Base-by-base conservation (phyloP, 2,888 invertebrate species). In the Cryptosula pallasiana region DNA sequence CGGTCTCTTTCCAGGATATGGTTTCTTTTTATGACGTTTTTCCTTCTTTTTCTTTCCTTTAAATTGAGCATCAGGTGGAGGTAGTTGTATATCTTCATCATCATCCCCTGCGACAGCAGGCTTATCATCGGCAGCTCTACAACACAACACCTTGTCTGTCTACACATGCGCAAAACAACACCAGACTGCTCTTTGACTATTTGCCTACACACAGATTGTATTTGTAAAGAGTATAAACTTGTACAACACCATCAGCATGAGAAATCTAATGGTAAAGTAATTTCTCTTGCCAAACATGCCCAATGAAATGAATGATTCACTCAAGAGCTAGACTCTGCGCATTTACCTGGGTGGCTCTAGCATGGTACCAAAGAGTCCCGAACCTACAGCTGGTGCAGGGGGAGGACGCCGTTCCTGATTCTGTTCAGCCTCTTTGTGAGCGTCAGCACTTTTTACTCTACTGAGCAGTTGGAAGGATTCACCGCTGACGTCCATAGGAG, bases 101-200 rank as follows among this genome's bases (percentile, higher is more conserved):
- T 69, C 69, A 20, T 45, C 69, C 25, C 23, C 72, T 1, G 57
- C 54, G 2, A 71, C 57, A 91, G 91, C 0, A 89, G 89, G 5
- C 88, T 86, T 77, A 90, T 89, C 83, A 91, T 90, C 55, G 90
- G 35, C 45, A 20, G 20, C 45, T 20, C 45, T 45, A 20, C 20
- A 45, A 45, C n/a, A n/a, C n/a, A n/a, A n/a, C n/a, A n/a, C n/a
- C n/a, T n/a, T n/a, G n/a, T n/a, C n/a, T n/a, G n/a, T n/a, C n/a
- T n/a, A n/a, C n/a, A n/a, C n/a, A n/a, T n/a, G n/a, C n/a, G n/a
- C n/a, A n/a, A n/a, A n/a, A n/a, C n/a, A n/a, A n/a, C n/a, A n/a
- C n/a, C n/a, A n/a, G n/a, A n/a, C n/a, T n/a, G n/a, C n/a, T n/a
- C n/a, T n/a, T n/a, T n/a, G n/a, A n/a, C n/a, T n/a, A n/a, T n/a